Percentiles rank a stretch among this genome's conserved stretches.
phyloP scores from a whole-genome alignment of 2,113 vertebrate genomes.

The Salvator merianae region DNA sequence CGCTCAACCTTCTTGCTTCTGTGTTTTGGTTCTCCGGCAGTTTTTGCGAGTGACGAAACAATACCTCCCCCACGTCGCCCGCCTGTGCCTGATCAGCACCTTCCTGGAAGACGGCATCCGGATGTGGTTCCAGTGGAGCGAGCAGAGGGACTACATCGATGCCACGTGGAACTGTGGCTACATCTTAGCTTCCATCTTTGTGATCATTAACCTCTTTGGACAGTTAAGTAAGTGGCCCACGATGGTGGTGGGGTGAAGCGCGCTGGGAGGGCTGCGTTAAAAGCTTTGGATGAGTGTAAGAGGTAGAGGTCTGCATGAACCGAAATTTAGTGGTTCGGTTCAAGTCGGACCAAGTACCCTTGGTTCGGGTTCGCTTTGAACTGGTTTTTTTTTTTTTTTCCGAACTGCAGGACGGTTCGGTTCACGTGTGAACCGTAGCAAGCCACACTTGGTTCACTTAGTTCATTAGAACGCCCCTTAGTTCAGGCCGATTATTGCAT shows the following conservation, averaged over 20 bases:
- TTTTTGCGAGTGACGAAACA: constrained; percentile 97
- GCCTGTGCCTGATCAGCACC: constrained; percentile 96
- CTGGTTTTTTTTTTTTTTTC: too few species aligned
- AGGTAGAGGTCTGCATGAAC: too few species aligned
- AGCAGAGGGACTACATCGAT: constrained; percentile 97
- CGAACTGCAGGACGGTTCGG: too few species aligned
- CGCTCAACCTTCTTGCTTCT: neutral
- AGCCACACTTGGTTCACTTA: too few species aligned
- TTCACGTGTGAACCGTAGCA: too few species aligned
- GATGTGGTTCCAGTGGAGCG: constrained; percentile 99
- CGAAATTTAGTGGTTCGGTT: too few species aligned
- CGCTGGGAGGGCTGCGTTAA: neutral
- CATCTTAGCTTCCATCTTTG: constrained; percentile 90
- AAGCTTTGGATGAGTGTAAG: fast-evolving
- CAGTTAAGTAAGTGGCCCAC: constrained; percentile 87
- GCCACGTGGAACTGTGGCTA: constrained; percentile 94
- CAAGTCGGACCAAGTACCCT: too few species aligned
- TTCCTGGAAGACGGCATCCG: constrained; percentile 98
- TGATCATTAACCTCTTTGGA: constrained; percentile 92
- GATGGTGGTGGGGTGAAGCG: neutral
- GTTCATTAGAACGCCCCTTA: too few species aligned
- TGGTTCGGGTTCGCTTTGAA: too few species aligned
- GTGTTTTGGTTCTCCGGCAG: constrained; percentile 62
- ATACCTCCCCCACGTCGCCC: constrained; percentile 94
- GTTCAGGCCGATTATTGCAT: neutral